These are phyloP conservation scores for Cairina moschata DNA, from an alignment of 2,113 vertebrate genomes.

Conservation along the genomic window DNA sequence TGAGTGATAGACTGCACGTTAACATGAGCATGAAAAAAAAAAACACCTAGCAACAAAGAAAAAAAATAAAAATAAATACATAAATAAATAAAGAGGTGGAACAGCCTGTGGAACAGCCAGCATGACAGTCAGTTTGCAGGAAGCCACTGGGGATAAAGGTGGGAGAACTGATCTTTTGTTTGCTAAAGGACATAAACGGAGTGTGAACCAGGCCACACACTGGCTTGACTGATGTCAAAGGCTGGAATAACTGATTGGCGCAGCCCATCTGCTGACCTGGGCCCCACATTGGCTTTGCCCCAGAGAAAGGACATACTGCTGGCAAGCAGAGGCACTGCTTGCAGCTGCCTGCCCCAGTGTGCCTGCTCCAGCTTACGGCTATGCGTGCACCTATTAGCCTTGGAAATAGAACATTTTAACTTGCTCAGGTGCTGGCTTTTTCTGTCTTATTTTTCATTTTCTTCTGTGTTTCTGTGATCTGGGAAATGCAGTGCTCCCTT, in stretches of 20 bases:
- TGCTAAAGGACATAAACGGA: not conserved
- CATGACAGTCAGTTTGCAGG: rapidly evolving
- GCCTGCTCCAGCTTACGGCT: not conserved
- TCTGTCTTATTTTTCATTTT: not conserved
- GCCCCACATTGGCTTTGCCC: rapidly evolving
- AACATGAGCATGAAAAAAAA: too few relatives aligned
- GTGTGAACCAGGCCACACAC: not conserved
- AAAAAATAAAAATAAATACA: too few relatives aligned
- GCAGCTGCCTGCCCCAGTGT: rapidly evolving
- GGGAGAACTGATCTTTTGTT: not conserved
- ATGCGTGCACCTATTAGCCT: rapidly evolving
- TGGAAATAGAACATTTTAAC: not conserved
- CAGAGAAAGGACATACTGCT: not conserved
- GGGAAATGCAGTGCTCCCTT: not conserved
- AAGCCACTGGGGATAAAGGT: rapidly evolving
- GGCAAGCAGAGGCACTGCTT: rapidly evolving
- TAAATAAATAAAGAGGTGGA: too few relatives aligned
- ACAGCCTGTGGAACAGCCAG: not conserved
- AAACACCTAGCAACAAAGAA: too few relatives aligned
- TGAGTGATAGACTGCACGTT: too few relatives aligned
- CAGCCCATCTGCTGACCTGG: rapidly evolving
- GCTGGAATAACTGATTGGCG: not conserved
- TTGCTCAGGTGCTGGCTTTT: not conserved
- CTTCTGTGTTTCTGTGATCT: rapidly evolving
- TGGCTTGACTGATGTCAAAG: not conserved